phyloP scores from a whole-genome alignment of 2,113 vertebrate species.

The Pan paniscus region DNA sequence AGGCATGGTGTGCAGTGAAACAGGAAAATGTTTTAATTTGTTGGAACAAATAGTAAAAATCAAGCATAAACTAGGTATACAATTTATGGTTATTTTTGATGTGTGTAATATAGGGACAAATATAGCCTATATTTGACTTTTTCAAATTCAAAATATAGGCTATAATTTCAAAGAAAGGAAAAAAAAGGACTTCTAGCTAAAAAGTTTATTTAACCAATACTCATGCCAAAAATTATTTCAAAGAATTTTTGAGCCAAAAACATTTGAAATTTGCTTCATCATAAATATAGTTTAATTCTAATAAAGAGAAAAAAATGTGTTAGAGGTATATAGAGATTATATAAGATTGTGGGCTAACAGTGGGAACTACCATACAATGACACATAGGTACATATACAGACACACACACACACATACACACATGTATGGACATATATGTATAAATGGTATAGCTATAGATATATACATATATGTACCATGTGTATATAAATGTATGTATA shows the following conservation, averaged over 20 bases:
- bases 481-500: too few species aligned
- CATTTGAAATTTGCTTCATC: background rate
- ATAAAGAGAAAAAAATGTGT: background rate
- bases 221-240: background rate
- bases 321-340: background rate
- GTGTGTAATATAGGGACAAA: background rate
- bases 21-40: constrained; percentile 15
- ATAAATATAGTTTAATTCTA: background rate
- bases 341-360: background rate
- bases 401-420: background rate
- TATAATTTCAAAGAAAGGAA: background rate
- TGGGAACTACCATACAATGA: background rate
- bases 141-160: background rate
- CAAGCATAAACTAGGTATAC: background rate
- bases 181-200: background rate
- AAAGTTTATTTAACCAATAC: background rate
- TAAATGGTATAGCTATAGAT: background rate
- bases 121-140: background rate
- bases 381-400: background rate
- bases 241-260: background rate
- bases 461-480: too few species aligned
- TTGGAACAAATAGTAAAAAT: background rate
- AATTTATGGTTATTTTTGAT: background rate
- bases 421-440: background rate
- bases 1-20: background rate